Conservation (phyloP, 2,113 vertebrate genomes). For the Oncorhynchus kisutch region DNA sequence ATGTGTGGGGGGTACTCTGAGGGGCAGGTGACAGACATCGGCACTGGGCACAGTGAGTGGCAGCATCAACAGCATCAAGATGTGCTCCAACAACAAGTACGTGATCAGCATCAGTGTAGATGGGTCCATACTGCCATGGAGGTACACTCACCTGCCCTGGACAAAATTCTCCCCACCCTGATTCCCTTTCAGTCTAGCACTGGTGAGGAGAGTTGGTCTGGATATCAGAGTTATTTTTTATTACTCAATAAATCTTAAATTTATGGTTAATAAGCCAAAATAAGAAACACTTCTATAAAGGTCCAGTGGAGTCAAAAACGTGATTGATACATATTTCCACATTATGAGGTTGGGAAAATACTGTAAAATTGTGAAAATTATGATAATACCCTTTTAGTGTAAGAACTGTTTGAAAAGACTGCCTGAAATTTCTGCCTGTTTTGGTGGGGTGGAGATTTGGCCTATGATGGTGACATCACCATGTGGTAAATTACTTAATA, state of each 20-base stretch:
- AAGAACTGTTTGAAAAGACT: no score
- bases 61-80: constrained; percentile 76
- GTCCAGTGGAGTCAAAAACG: no score
- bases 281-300: background rate
- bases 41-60: constrained; percentile 81
- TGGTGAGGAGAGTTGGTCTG: background rate
- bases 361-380: no score
- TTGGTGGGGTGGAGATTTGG: no score
- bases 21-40: constrained; percentile 79
- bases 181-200: background rate
- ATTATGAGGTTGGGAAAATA: no score
- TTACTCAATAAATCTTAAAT: background rate
- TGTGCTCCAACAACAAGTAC: constrained; percentile 77
- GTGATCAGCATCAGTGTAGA: constrained; percentile 80
- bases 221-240: background rate
- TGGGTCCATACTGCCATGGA: constrained; percentile 83
- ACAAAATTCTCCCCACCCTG: constrained; percentile 1
- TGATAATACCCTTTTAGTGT: no score
- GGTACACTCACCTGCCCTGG: constrained; percentile 67
- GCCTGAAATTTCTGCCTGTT: no score
- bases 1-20: constrained; percentile 83
- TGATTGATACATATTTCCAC: background rate
- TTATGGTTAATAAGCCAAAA: background rate
- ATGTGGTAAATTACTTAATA: no score
- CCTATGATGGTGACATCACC: no score